Base-by-base conservation (phyloP, 1,140 invertebrate species). In the Sinonovacula constricta region DNA sequence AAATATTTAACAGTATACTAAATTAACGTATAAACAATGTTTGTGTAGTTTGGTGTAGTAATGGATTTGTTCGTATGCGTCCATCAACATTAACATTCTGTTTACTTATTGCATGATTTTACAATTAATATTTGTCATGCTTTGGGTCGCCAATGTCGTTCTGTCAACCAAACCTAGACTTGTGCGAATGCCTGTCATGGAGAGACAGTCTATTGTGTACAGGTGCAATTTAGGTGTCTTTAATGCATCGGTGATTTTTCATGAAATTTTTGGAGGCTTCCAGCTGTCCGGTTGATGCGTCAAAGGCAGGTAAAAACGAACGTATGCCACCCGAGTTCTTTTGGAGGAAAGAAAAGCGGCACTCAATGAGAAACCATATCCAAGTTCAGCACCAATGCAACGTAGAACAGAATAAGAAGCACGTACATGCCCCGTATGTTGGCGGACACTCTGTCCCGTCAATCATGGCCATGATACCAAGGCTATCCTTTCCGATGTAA, bases 381-480 rank as follows among this genome's bases (percentile, higher is more conserved):
- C 39, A 45, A 45, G 18, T 45, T 45, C 18, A 7, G 39, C 7
- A 10, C 18, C 39, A 7, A 18, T 18, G 39, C 39, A 10, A 45
- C 18, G 39, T 45, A 45, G 7, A 10, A 10, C 7, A 10, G 18
- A 45, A 45, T 10, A 45, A 45, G 39, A 24, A n/a, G n/a, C 18
- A 83, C 87, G 83, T 82, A 90, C 89, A 79, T 34, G 89, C 81
- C 30, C 90, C 88, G 72, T 85, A 91, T 18, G 90, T 91, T 18
- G 90, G 89, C 3, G 84, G 80, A 79, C 90, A 91, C 66, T 91
- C 90, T 1, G 90, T 90, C 1, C 90, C 90, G 78, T 91, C 90
- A 36, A 90, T 88, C 75, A 90, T 79, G 30, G 83, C 88, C 84
- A 90, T 85, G 12, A 90, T 79, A n/a, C 87, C 90, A 4, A 88